Evolutionary conservation across 1,140 invertebrate genomes (phyloP), one percentile per base, ranked within the genome.

Genomic region (Acromyrmex echinatior): DNA sequence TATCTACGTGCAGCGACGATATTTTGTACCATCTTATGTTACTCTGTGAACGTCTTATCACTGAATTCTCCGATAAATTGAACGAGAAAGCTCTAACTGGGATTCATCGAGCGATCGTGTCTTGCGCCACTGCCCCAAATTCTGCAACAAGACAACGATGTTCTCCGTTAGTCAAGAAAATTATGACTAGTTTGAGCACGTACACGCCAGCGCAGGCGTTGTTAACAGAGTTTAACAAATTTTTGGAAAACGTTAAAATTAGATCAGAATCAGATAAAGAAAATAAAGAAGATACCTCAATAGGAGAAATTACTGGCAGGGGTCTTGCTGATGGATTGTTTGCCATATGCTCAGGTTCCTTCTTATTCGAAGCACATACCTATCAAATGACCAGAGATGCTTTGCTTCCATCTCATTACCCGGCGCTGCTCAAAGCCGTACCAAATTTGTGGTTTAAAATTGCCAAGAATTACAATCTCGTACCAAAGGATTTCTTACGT

Each of bases 1-100:
- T 98, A 45, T 92, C 96, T 14, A 95, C 96, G 25, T 97, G 97
- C 62, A 93, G 96, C n/a, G 96, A 97, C 88, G 97, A 98, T 77
- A 97, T 96, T 60, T 93, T 97, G 18, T 96, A 96, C 74, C 95
- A 97, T 85, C 94, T 97, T 9, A 96, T 97, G 70, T 93, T 96
- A 45, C 94, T 98, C 18, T 96, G 97, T 87, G 97, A 97, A 91
- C 95, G 95, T 66, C 93, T 98, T 7, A 93, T 98, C 1, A 92
- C 96, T 10, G 96, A 97, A 85, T 97, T 97, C 95, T 94, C 93
- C 3, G 95, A 96, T 63, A 96, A 96, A 91, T 87, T 97, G 6
- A 96, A 96, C 82, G 96, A 96, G 7, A 96, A 96, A 88, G 89
- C 95, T 18, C 45, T 95, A 5, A 90, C 78, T 7, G 87, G 96